A percentile compares a stretch with the other conserved stretches of the same genome.
Conservation (phyloP, 2,113 vertebrate species). For the Sapajus apella region DNA sequence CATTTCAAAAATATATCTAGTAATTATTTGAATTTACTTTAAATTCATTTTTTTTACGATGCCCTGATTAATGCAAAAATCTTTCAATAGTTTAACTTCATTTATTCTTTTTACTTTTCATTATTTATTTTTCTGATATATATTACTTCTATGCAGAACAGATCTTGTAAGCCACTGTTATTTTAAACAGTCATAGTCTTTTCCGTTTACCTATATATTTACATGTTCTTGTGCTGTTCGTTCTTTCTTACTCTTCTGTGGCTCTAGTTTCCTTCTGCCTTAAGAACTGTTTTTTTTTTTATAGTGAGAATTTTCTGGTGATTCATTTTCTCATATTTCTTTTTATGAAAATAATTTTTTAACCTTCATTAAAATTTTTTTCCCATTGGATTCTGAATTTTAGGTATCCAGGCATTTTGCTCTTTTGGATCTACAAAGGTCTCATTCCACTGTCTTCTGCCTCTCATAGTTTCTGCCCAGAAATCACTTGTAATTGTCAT, state of each 20-base stretch:
- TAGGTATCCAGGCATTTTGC: no score
- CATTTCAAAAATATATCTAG: not conserved
- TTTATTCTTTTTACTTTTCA: not conserved
- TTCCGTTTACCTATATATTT: not conserved
- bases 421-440: not conserved
- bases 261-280: not conserved
- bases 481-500: not conserved
- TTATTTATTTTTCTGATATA: not conserved
- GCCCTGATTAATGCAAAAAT: not conserved
- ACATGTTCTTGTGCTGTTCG: accelerated
- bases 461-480: not conserved
- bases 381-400: not conserved
- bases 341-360: not conserved
- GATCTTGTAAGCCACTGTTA: not conserved
- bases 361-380: no score
- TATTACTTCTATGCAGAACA: not conserved
- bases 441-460: not conserved
- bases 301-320: not conserved
- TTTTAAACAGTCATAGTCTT: not conserved
- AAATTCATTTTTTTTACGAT: not conserved
- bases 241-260: not conserved
- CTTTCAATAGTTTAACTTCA: not conserved
- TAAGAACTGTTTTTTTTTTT: not conserved
- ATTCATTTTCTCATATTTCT: not conserved
- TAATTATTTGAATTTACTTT: not conserved